These are phyloP conservation scores for Tenualosa thibaudeaui DNA, from an alignment of 2,797 vertebrate genomes.

Conservation along the genomic window DNA sequence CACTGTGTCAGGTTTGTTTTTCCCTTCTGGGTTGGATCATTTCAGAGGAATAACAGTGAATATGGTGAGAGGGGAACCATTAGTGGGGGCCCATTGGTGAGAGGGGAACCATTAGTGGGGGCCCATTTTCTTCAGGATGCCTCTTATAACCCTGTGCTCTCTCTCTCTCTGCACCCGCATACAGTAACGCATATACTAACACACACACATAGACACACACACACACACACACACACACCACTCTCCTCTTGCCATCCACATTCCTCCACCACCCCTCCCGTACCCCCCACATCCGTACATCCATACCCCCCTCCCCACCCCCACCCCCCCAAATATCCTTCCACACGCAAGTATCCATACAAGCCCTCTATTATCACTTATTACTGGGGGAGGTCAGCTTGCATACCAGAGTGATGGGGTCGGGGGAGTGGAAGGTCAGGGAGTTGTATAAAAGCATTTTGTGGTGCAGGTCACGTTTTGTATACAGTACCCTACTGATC, in stretches of 20 bases:
- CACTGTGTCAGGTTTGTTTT: not conserved
- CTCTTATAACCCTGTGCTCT: not conserved
- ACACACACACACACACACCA: not conserved
- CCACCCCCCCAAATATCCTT: too few relatives aligned
- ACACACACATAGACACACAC: not conserved
- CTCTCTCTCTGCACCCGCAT: not conserved
- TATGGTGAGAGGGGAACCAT: not conserved
- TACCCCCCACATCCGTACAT: conserved; percentile 5
- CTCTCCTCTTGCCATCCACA: not conserved
- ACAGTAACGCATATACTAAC: not conserved
- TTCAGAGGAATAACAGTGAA: not conserved
- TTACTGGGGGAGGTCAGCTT: too few relatives aligned
- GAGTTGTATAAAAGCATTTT: too few relatives aligned
- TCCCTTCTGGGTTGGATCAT: not conserved
- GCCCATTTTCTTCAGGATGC: too few relatives aligned
- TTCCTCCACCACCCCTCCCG: not conserved
- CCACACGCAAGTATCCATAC: too few relatives aligned
- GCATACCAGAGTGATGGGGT: too few relatives aligned
- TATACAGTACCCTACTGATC: too few relatives aligned
- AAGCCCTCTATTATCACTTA: too few relatives aligned
- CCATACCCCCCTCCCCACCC: not conserved
- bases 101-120: not conserved
- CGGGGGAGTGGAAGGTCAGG: too few relatives aligned
- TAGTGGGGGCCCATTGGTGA: not conserved
- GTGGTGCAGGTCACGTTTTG: too few relatives aligned